Percentiles rank a stretch among this genome's conserved stretches.
Evolutionary conservation across 2,113 vertebrate genomes (phyloP).

Genomic region (Myrmecophaga tridactyla): DNA sequence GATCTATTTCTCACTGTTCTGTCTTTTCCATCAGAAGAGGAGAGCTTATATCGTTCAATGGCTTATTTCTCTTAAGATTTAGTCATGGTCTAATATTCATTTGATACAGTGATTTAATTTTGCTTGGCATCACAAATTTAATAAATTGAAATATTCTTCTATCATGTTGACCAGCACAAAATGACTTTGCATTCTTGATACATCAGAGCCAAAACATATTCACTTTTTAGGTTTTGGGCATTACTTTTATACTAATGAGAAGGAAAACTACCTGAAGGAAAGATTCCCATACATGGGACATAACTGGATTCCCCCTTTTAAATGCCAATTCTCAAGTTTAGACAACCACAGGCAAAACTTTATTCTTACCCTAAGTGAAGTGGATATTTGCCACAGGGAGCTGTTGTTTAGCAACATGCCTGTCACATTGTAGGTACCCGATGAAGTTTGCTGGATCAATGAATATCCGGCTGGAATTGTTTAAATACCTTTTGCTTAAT

Average conservation of each 20-base stretch:
- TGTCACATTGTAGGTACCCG: not conserved
- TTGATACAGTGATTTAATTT: not conserved
- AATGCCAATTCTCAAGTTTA: not conserved
- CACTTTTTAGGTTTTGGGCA: not conserved
- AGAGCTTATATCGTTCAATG: not conserved
- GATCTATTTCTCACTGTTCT: not conserved
- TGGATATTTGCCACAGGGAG: not conserved
- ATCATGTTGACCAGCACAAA: not conserved
- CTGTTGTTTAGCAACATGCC: not conserved
- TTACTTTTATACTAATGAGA: not conserved
- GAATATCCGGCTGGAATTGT: not conserved
- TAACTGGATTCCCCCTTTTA: not conserved
- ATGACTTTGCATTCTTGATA: not conserved
- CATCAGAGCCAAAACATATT: not conserved
- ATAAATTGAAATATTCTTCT: not conserved
- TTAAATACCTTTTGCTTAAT: not conserved
- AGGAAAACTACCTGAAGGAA: conserved; percentile 11
- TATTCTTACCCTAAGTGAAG: not conserved
- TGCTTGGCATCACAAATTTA: not conserved
- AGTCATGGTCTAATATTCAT: not conserved
- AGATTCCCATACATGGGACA: not conserved
- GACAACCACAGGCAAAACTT: not conserved
- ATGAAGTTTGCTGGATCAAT: not conserved
- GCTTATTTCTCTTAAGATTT: not conserved
- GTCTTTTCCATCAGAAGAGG: not conserved